Evolutionary conservation across 2,113 vertebrate genomes (phyloP).

Genomic region (Heteronetta atricapilla): DNA sequence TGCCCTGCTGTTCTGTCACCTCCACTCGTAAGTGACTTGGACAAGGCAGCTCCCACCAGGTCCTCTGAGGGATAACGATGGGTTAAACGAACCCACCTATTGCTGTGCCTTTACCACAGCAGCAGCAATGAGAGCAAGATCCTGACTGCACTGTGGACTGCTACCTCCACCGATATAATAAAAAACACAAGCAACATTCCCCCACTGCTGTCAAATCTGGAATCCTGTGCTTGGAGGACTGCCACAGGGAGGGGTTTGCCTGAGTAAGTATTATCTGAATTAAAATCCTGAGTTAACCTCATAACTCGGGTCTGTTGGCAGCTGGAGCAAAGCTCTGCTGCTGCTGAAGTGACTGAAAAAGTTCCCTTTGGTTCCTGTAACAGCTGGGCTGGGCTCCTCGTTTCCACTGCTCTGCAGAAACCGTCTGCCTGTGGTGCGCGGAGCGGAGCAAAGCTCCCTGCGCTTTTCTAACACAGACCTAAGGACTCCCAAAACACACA

Average conservation of each 20-base stretch:
- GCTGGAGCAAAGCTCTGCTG: background rate
- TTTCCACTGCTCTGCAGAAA: background rate
- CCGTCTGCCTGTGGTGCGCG: background rate
- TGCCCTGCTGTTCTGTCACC: background rate
- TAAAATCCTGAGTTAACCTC: background rate
- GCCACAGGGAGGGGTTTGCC: background rate
- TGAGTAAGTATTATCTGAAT: background rate
- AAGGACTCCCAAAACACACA: background rate
- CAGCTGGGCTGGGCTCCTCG: background rate
- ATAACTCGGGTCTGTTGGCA: background rate
- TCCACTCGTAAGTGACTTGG: background rate
- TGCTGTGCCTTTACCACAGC: background rate
- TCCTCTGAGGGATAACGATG: background rate
- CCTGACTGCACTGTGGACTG: background rate
- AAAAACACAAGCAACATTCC: background rate
- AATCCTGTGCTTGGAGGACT: background rate
- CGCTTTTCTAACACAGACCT: background rate
- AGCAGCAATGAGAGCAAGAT: background rate
- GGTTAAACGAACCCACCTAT: background rate
- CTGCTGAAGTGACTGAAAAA: background rate
- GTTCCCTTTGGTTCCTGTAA: background rate
- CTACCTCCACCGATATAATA: background rate
- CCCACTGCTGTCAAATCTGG: background rate
- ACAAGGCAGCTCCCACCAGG: background rate
- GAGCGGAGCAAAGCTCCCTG: rapidly evolving